These are phyloP conservation scores for Tinamus guttatus DNA, from an alignment of 2,113 vertebrate genomes.

Conservation along the genomic window DNA sequence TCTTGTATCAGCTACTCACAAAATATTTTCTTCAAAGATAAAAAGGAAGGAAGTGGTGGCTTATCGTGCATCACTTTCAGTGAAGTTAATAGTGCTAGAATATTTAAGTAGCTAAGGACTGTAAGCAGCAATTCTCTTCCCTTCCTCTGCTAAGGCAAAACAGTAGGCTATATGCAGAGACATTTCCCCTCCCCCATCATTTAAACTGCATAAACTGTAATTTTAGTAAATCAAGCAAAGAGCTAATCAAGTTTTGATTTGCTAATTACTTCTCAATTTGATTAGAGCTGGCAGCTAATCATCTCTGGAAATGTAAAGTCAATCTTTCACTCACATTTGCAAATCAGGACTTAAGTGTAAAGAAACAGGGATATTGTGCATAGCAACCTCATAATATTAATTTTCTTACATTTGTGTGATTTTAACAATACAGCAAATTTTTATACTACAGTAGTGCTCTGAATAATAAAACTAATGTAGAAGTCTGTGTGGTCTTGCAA, in stretches of 20 bases:
- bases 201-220: slow-evolving; percentile 86
- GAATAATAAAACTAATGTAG: slow-evolving; percentile 40
- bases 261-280: slow-evolving; percentile 88
- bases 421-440: slow-evolving; percentile 52
- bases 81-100: not conserved
- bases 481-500: not conserved
- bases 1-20: not conserved
- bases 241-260: slow-evolving; percentile 89
- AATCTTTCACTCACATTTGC: slow-evolving; percentile 82
- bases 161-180: not conserved
- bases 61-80: not conserved
- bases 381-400: slow-evolving; percentile 33
- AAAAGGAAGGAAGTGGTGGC: not conserved
- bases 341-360: slow-evolving; percentile 70
- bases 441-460: slow-evolving; percentile 10
- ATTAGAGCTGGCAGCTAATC: slow-evolving; percentile 87
- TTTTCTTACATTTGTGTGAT: slow-evolving; percentile 44
- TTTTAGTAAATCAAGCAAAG: slow-evolving; percentile 87
- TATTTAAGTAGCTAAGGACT: not conserved
- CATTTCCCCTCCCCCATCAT: slow-evolving; percentile 83
- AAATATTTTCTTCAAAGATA: not conserved
- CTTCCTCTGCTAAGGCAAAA: not conserved
- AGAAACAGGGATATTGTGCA: slow-evolving; percentile 46
- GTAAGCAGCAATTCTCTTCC: not conserved
- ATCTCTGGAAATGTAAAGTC: slow-evolving; percentile 82